Conservation (phyloP, 2,888 invertebrate genomes). For the Caprella mutica region DNA sequence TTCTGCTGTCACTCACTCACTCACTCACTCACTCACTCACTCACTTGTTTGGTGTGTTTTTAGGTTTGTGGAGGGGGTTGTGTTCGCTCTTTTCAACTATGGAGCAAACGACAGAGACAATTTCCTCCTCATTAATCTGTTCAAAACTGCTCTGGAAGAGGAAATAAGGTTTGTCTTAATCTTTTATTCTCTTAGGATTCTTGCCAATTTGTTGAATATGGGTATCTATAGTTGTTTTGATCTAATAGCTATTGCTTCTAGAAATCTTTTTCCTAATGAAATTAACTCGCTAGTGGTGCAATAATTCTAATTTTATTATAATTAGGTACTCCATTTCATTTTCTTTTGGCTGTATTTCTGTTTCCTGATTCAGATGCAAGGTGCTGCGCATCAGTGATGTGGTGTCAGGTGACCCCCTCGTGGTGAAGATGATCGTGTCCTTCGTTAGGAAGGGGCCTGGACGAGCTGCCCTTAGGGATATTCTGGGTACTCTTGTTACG, state of each 20-base stretch:
- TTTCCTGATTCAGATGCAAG: conserved; percentile 47
- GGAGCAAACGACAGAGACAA: conserved; percentile 64
- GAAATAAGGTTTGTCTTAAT: conserved; percentile 57
- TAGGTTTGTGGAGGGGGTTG: conserved; percentile 60
- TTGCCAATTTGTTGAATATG: too few relatives aligned
- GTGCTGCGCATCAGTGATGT: conserved; percentile 51
- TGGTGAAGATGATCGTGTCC: conserved; percentile 62
- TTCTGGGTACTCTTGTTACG: conserved; percentile 58
- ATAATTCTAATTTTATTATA: too few relatives aligned
- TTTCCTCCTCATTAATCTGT: conserved; percentile 57
- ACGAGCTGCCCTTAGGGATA: conserved; percentile 54
- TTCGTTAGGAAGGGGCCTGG: conserved; percentile 57
- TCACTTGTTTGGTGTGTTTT: too few relatives aligned
- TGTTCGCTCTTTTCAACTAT: conserved; percentile 62
- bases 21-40: too few relatives aligned
- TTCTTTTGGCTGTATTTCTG: too few relatives aligned
- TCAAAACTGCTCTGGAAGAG: conserved; percentile 59
- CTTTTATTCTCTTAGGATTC: too few relatives aligned
- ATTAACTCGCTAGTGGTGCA: too few relatives aligned
- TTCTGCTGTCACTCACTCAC: too few relatives aligned
- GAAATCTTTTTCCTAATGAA: too few relatives aligned
- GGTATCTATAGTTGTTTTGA: too few relatives aligned
- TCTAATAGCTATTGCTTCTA: too few relatives aligned
- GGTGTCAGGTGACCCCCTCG: conserved; percentile 58
- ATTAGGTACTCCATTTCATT: too few relatives aligned